Base-by-base conservation (phyloP, 2,888 invertebrate species). In the Epiblema foenella region DNA sequence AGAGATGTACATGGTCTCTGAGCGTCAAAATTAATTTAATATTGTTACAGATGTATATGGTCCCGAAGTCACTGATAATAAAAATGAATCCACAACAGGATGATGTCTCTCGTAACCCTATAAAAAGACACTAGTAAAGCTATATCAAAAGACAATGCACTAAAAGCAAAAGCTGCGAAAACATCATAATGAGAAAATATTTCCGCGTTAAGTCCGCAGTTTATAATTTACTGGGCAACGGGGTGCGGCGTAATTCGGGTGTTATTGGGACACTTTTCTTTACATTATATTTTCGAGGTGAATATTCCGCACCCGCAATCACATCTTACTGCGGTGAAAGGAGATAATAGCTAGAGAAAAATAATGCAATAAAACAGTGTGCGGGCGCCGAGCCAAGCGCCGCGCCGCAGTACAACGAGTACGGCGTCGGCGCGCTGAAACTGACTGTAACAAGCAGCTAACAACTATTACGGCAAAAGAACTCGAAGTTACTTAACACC, bases 301-400 rank as follows among this genome's bases (percentile, higher is more conserved):
- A 66, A 33, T 46, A 33, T 33, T 54, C 62, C 54, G 18, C 56
- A 62, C 33, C 60, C 54, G 17, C 39, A 66, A 17, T 49, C 46
- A 37, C 60, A 46, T 62, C 54, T 54, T 42, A 60, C 52, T 60
- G 68, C 62, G 54, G 54, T 42, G 68, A 54, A 18, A 60, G 60
- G 18, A 68, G 68, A 60, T 68, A 68, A 68, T 62, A 54, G 68
- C 39, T 24, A 20, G 12, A 54, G 52, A 68, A 62, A 68, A 68
- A 68, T 62, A 56, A 46, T 54, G 68, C 62, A 62, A 68, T 68
- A 60, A 68, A 68, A 56, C 29, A 17, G 68, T 12, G 33, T 20
- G 20, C 60, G 54, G 60, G 68, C 68, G 29, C 60, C 18, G 60
- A 12, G 60, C 68, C 68, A 68, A 42, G 58, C 64, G 1, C 15